Conservation (phyloP, 2,888 invertebrate genomes). For the Diarsia rubi region DNA sequence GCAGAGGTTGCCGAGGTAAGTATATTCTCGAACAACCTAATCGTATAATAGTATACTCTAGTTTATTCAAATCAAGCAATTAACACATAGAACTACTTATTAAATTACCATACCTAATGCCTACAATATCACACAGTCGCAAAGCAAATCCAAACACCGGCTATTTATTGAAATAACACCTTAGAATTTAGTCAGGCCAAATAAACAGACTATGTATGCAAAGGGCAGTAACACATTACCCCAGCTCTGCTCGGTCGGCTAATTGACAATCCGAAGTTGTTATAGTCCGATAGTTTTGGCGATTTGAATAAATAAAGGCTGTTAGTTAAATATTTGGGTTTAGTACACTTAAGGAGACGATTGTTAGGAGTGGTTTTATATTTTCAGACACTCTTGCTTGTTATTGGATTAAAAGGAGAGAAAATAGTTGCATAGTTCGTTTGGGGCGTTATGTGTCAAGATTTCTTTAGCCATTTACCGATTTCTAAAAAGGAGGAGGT, state of each 20-base stretch:
- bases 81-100: constrained; percentile 3
- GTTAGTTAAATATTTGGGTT: constrained; percentile 74
- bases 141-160: constrained; percentile 54
- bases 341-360: constrained; percentile 62
- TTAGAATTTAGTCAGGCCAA: constrained; percentile 55
- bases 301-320: constrained; percentile 80
- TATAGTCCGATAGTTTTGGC: constrained; percentile 82
- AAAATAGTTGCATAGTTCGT: background rate
- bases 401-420: background rate
- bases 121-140: background rate
- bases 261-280: constrained; percentile 84
- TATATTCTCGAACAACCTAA: background rate
- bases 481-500: too few species aligned
- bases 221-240: constrained; percentile 67
- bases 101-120: constrained; percentile 46
- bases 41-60: background rate
- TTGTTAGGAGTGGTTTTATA: background rate
- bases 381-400: background rate
- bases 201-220: constrained; percentile 71
- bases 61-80: constrained; percentile 14
- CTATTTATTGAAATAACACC: constrained; percentile 75
- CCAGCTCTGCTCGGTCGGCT: constrained; percentile 69
- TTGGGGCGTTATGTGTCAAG: background rate
- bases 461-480: too few species aligned
- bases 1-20: background rate